Conservation (phyloP, 1,140 invertebrate species). For the Drosophila punjabiensis region DNA sequence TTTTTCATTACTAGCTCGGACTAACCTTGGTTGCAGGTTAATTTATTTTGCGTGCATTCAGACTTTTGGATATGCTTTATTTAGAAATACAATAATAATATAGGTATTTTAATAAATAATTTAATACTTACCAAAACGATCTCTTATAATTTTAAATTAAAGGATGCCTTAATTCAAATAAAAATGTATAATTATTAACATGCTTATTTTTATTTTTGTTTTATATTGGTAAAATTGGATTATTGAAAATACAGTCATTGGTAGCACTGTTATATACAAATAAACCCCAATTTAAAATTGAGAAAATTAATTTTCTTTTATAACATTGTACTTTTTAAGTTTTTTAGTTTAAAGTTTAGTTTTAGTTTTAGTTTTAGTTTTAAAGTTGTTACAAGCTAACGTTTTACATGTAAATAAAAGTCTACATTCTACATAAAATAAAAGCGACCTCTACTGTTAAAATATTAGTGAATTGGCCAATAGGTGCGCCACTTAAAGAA, state of each 20-base stretch:
- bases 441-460: background rate
- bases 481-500: background rate
- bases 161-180: too few species aligned
- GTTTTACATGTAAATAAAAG: background rate
- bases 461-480: background rate
- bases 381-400: background rate
- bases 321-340: background rate
- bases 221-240: too few species aligned
- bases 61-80: background rate
- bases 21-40: too few species aligned
- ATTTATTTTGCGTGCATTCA: background rate
- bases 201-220: too few species aligned
- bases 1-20: conserved; percentile 20
- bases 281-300: background rate
- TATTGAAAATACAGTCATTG: too few species aligned
- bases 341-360: background rate
- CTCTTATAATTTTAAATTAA: too few species aligned
- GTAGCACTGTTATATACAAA: background rate
- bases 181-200: too few species aligned
- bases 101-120: background rate
- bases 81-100: background rate
- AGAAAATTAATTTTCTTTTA: background rate
- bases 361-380: background rate
- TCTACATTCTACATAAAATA: background rate
- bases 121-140: too few species aligned